Evolutionary conservation across 2,113 vertebrate species (phyloP), one percentile per base, ranked within the genome.

Genomic region (Daubentonia madagascariensis): DNA sequence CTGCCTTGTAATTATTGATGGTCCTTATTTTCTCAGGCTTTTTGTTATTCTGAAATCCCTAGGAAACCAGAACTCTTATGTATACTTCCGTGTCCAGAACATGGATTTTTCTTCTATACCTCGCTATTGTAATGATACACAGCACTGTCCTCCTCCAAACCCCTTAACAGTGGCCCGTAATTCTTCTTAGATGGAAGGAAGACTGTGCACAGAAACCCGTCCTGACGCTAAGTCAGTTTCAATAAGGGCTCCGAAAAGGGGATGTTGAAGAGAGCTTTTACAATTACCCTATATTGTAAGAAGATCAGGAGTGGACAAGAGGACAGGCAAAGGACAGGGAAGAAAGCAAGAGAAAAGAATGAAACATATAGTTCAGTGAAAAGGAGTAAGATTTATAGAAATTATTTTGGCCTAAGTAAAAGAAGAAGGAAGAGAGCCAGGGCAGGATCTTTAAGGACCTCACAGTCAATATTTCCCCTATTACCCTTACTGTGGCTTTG

Each of bases 31-130:
- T 89, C 32, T 75, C 67, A 45, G 18, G 16, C 28, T 90, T 48
- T 87, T 54, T 43, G 43, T 88, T 95, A 52, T 75, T 63, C 91
- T 89, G 45, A 91, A 92, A 92, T 85, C 17, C 63, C 65, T 65
- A 52, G 61, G 57, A 94, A 85, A 65, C 45, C 59, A 68, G 45
- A 89, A 59, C n/a, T 65, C 22, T 54, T 37, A 14, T 52, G 2
- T 76, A 12, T 76, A 28, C 9, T 76, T 85, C 32, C 37, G 1
- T 78, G 61, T 25, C 6, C 4, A 85, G 63, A 72, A 48, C 11
- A 57, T 4, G 12, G 30, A 37, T 80, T 93, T 85, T 48, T 83
- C 76, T 67, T 94, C 45, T 28, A 1, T 70, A 68, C 17, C 32
- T 89, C 22, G 70, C 6, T 72, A 54, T 63, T 37, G 4, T 35